Evolutionary conservation across 2,113 vertebrate genomes (phyloP), one percentile per base, ranked within the genome.

Genomic region (Sylvilagus bachmani): DNA sequence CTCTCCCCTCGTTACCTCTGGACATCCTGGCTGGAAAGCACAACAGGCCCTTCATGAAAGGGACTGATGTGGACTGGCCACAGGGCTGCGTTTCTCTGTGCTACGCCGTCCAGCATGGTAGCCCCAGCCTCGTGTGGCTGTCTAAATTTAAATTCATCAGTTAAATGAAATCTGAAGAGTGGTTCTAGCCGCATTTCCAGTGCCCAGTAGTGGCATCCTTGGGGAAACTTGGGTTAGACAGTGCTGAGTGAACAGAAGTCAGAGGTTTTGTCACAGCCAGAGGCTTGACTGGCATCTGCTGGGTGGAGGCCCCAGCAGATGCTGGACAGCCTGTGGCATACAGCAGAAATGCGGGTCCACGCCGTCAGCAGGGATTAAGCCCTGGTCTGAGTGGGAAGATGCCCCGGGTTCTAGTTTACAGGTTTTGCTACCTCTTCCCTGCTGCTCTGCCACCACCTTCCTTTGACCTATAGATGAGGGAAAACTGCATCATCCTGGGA

Each of bases 91-190:
- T 66, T 75, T 94, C 69, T 82, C 53, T 93, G 22, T 8, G 38
- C 58, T 24, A 9, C 21, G 77, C 2, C 88, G 75, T 33, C 33
- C 38, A 88, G 1, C 53, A 19, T 9, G 3, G 8, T 64, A 86
- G n/a, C 64, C 38, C 73, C n/a, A n/a, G 64, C 51, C 14, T 89
- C 27, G 4, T 71, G 11, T 27, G 31, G 11, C 27, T 77, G 44
- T 51, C 84, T 94, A 70, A 10, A 24, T 92, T 25, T 71, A 78
- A 85, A 38, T 51, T 21, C 10, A 49, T 73, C 70, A 33, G 44
- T 55, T 80, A 78, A 64, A 69, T 33, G 44, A 91, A 93, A 67
- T 78, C 53, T 62, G 14, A 95, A 82, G 66, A 75, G 31, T 33
- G 61, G 13, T 44, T 79, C 24, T 73, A 49, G 38, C 73, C 51